Percentiles rank a stretch among this genome's conserved stretches.
These are phyloP conservation scores for Drosophila paracracens DNA, from an alignment of 2,888 invertebrate genomes.

Conservation along the genomic window DNA sequence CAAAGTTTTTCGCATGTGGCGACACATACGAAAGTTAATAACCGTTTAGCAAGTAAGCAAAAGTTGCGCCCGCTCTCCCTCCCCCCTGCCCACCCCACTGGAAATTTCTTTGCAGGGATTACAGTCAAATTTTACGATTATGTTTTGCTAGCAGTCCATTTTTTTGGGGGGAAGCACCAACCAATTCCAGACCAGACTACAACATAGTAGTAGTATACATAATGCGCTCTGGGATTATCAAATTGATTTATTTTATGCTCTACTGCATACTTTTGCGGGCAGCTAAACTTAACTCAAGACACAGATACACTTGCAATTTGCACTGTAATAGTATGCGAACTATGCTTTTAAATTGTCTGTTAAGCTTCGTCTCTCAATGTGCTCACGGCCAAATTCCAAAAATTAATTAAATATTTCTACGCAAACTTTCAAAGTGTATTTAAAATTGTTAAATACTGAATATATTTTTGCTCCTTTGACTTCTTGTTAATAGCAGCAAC, in stretches of 20 bases:
- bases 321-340: neutral
- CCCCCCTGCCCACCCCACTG: too few relatives aligned
- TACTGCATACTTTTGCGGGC: slow-evolving; percentile 37
- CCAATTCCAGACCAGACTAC: slow-evolving; percentile 1
- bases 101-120: slow-evolving; percentile 52
- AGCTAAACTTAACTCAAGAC: neutral
- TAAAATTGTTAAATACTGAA: neutral
- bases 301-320: neutral
- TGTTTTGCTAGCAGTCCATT: slow-evolving; percentile 56
- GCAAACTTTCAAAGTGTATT: neutral
- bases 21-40: slow-evolving; percentile 77
- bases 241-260: slow-evolving; percentile 54
- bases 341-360: neutral
- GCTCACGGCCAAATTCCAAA: neutral
- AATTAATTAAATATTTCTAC: neutral
- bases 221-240: slow-evolving; percentile 52
- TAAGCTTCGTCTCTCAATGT: neutral
- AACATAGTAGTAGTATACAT: slow-evolving; percentile 3
- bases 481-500: neutral
- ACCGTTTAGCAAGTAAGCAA: slow-evolving; percentile 71
- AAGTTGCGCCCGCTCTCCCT: slow-evolving; percentile 25
- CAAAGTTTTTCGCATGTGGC: slow-evolving; percentile 21
- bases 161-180: neutral
- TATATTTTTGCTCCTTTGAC: neutral
- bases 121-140: slow-evolving; percentile 57